Evolutionary conservation across 37 sponge, comb jelly and placozoan genomes (phyloP).

Genomic region (Chondrosia reniformis): DNA sequence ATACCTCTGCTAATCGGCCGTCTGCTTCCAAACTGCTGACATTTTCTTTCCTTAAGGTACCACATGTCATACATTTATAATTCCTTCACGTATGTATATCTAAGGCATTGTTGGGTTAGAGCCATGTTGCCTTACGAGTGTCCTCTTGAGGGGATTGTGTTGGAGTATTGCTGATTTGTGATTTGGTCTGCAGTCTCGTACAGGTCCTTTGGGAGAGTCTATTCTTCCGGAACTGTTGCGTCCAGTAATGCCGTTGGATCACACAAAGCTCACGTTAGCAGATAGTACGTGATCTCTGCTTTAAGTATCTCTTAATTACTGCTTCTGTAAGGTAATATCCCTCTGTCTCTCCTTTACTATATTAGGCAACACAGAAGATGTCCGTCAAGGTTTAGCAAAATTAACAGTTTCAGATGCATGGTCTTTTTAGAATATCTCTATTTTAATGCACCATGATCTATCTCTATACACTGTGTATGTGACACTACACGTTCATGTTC

Average conservation of each 20-base stretch:
- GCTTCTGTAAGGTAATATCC: not conserved
- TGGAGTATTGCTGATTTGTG: not conserved
- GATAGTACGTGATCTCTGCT: not conserved
- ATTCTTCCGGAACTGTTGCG: constrained; percentile 42
- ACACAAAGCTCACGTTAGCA: constrained; percentile 31
- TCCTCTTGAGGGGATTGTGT: too few relatives aligned
- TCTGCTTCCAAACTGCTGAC: constrained; percentile 32
- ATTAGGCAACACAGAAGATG: not conserved
- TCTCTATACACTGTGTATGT: too few relatives aligned
- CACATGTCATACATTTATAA: not conserved
- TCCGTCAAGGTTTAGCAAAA: not conserved
- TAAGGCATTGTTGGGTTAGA: too few relatives aligned
- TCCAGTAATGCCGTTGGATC: constrained; percentile 65
- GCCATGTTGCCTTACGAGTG: too few relatives aligned
- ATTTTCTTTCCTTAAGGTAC: constrained; percentile 53
- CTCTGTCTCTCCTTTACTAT: not conserved
- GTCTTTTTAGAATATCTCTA: not conserved
- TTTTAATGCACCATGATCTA: too few relatives aligned
- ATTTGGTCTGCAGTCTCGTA: constrained; percentile 6
- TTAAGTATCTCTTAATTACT: not conserved
- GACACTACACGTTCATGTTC: too few relatives aligned
- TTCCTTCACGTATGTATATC: not conserved
- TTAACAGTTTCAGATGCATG: not conserved
- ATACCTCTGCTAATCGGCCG: constrained; percentile 39
- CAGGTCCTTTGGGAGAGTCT: constrained; percentile 11